Conservation (phyloP, 2,113 vertebrate species). For the Entelurus aequoreus region DNA sequence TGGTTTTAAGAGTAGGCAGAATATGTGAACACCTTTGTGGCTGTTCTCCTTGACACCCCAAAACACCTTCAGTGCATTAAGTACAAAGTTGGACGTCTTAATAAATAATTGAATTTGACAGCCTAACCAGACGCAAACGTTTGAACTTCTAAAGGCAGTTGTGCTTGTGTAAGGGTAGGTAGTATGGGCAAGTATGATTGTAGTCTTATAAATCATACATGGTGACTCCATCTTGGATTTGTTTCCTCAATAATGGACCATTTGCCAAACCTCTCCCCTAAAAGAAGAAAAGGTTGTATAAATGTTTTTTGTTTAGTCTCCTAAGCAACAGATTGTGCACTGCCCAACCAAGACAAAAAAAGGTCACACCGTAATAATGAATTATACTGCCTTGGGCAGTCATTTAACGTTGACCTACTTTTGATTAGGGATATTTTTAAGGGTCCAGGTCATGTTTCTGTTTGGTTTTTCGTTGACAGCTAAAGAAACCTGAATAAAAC, state of each 20-base stretch:
- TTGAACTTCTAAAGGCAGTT: slow-evolving; percentile 9
- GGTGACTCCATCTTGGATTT: not conserved
- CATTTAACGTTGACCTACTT: not conserved
- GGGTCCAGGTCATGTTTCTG: not conserved
- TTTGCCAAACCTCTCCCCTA: not conserved
- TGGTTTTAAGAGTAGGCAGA: slow-evolving; percentile 35
- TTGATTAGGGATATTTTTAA: slow-evolving; percentile 9
- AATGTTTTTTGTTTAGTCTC: not conserved
- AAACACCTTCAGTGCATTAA: slow-evolving; percentile 65
- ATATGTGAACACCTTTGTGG: slow-evolving; percentile 16
- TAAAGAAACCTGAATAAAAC: slow-evolving; percentile 59
- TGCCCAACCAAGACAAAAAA: not conserved
- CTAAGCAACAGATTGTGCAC: no score
- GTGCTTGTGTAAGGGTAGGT: not conserved
- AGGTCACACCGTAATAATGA: not conserved
- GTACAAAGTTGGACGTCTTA: slow-evolving; percentile 39
- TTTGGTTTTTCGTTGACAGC: slow-evolving; percentile 33
- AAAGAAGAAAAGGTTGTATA: not conserved
- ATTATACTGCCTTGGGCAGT: not conserved
- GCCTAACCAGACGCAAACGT: slow-evolving; percentile 17
- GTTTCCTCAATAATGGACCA: not conserved
- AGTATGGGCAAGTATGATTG: not conserved
- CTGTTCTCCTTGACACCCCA: slow-evolving; percentile 45
- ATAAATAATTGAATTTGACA: slow-evolving; percentile 45
- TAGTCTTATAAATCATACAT: not conserved